Evolutionary conservation across 2,888 invertebrate species (phyloP).

Genomic region (Apamea epomidion): DNA sequence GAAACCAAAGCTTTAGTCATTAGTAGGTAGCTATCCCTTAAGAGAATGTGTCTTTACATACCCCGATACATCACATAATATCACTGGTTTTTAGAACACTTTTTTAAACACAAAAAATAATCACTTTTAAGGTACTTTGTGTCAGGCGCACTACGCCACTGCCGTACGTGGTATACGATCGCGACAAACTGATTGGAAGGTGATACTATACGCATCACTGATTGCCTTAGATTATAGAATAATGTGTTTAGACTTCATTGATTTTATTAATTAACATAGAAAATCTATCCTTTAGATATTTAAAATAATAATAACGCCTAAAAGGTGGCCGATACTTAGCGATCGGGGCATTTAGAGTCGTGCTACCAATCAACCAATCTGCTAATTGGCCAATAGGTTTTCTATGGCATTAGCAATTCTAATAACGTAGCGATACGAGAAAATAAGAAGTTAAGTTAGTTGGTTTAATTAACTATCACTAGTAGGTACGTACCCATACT

Average conservation of each 20-base stretch:
- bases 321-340: neutral
- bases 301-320: neutral
- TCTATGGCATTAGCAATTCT: neutral
- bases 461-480: neutral
- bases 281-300: neutral
- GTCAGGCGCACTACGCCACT: neutral
- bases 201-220: constrained; percentile 60
- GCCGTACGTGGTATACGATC: constrained; percentile 11
- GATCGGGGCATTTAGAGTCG: neutral
- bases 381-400: neutral
- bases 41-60: constrained; percentile 14
- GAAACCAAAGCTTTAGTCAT: neutral
- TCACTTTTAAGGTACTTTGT: neutral
- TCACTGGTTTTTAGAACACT: neutral
- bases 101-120: neutral
- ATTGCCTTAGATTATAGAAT: constrained; percentile 24
- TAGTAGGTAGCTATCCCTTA: neutral
- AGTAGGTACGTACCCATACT: too few species aligned
- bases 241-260: neutral
- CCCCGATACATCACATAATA: constrained; percentile 45
- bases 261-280: neutral
- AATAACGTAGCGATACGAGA: too few species aligned
- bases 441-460: neutral
- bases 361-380: too few species aligned
- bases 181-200: constrained; percentile 45